Evolutionary conservation across 1,140 invertebrate genomes (phyloP), one percentile per base, ranked within the genome.

Genomic region (Caenorhabditis inopinata): DNA sequence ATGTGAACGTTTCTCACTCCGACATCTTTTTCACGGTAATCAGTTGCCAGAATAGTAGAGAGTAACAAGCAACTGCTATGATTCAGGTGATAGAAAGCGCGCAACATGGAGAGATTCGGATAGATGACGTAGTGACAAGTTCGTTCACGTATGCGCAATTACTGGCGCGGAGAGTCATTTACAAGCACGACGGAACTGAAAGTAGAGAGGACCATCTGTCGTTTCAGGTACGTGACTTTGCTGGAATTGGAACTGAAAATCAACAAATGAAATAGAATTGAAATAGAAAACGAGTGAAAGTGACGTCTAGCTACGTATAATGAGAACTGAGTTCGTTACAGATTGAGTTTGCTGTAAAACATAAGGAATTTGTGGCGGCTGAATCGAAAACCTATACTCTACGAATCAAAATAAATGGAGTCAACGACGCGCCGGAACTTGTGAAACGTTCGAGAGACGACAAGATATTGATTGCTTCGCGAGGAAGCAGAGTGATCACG

Each of bases 371-470:
- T 35, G 45, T 58, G 29, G 42, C 25, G 2, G 45, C 73, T 18
- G 79, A 74, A 42, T 47, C 79, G 18, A 80, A 73, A n/a, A 74
- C 79, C 2, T 80, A 80, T n/a, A 75, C 76, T 16, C 18, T 81
- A 16, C 32, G 78, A 46, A 76, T 81, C 35, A 68, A 49, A 62
- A 83, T 87, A 16, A 81, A 84, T 25, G 83, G 85, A 27, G 75
- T 79, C 2, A 83, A 87, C 45, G 85, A 87, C 53, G 53, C 78
- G 12, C 86, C 85, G 3, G 82, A 86, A 74, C 45, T 87, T 5
- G 45, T 73, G 1, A 58, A 77, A 25, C 82, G 73, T 21, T 29
- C 83, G 21, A 76, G 58, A 7, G 86, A 85, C 1, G 58, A 74
- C 6, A 38, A 76, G 11, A 42, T 87, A 16, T 45, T 80, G 74